Evolutionary conservation across 2,797 vertebrate species (phyloP), one percentile per base, ranked within the genome.

Genomic region (Coilia nasus): DNA sequence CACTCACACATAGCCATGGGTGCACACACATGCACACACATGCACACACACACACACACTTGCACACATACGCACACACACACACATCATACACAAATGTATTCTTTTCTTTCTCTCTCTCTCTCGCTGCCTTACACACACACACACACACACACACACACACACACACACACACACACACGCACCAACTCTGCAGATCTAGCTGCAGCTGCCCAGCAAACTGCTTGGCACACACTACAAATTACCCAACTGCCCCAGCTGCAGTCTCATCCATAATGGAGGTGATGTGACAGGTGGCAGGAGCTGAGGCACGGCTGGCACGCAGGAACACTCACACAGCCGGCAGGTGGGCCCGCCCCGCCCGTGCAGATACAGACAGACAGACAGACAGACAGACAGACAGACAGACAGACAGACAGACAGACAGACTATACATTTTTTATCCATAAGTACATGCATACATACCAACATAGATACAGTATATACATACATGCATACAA

Each of bases 201-300:
- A 86, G 19, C 14, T 31, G 28, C 62, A 90, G 92, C 90, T 90
- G 89, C 83, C 88, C 87, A 84, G 87, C 91, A 90, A 90, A 92
- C 84, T 12, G 46, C 87, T 89, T 86, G 41, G 82, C 83, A 80
- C 87, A 78, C 88, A 90, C 87, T 92, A 87, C 88, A 92, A 91
- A 93, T 93, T 90, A 91, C 92, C 92, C 92, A 93, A 91, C 89
- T 94, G 92, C 91, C 94, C 91, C 83, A 31, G 41, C 57, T 84
- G 87, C 89, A 67, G 17, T 12, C 89, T 93, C 91, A 93, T 94
- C 93, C 92, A 93, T 93, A 92, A 93, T 86, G 19, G 80, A 90
- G 87, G 28, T 87, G 75, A 62, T 90, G 91, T 90, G 90, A 92
- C 90, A 89, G 83, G 84, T 41, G 44, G 19, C 54, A 87, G 71